Conservation (phyloP, 2,797 vertebrate genomes). For the Malurus leucopterus region DNA sequence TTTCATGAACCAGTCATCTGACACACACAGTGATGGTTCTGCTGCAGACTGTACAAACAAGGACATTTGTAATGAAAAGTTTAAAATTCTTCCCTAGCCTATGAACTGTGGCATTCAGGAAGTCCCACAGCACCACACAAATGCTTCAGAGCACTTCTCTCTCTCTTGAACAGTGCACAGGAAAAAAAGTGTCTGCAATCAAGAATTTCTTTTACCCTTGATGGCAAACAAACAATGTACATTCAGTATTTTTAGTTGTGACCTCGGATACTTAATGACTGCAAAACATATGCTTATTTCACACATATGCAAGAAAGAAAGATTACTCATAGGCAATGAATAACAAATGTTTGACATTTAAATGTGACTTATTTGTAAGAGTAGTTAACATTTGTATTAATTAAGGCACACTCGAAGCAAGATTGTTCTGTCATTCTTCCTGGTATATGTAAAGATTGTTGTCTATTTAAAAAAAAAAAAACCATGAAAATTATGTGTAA, state of each 20-base stretch:
- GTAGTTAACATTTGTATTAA: slow-evolving; percentile 49
- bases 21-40: background rate
- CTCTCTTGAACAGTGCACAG: background rate
- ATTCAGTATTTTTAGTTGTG: slow-evolving; percentile 19
- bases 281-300: slow-evolving; percentile 28
- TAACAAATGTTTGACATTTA: slow-evolving; percentile 54
- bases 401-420: background rate
- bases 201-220: background rate
- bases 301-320: slow-evolving; percentile 19
- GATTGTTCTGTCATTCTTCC: slow-evolving; percentile 1
- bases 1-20: background rate
- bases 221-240: slow-evolving; percentile 17
- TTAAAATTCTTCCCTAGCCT: background rate
- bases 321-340: slow-evolving; percentile 37
- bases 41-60: background rate
- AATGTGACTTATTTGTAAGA: slow-evolving; percentile 31
- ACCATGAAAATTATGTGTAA: background rate
- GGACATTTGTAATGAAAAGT: background rate
- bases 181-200: background rate
- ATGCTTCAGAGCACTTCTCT: background rate
- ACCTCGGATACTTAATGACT: background rate
- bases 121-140: fast-evolving
- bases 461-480: background rate
- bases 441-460: background rate
- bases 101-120: background rate